Conservation (phyloP, 2,888 invertebrate species). For the Hanleya hanleyi region DNA sequence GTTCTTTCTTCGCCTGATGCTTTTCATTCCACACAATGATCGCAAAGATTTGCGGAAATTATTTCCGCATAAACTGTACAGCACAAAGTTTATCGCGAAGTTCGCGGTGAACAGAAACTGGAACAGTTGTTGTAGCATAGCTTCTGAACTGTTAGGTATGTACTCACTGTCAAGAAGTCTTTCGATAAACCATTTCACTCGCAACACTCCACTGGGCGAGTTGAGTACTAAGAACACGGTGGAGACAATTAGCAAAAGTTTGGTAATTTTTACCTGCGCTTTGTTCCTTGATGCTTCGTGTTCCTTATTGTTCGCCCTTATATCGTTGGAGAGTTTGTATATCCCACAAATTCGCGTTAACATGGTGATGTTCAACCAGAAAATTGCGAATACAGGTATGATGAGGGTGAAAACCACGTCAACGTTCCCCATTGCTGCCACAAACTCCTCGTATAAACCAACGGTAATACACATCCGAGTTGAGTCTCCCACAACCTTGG, state of each 20-base stretch:
- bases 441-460: neutral
- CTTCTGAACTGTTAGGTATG: neutral
- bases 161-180: neutral
- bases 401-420: neutral
- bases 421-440: slow-evolving; percentile 1
- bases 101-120: slow-evolving; percentile 2
- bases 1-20: neutral
- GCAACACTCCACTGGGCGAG: neutral
- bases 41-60: slow-evolving; percentile 5
- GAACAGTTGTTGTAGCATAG: slow-evolving; percentile 5
- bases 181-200: neutral
- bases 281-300: neutral
- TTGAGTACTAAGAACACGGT: neutral
- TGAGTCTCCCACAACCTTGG: neutral
- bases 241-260: neutral
- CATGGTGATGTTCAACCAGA: slow-evolving; percentile 12
- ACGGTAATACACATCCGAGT: neutral
- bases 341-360: neutral
- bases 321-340: neutral
- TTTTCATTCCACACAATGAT: neutral
- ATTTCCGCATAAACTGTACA: slow-evolving; percentile 4
- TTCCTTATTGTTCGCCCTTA: neutral
- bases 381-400: neutral
- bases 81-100: slow-evolving; percentile 7
- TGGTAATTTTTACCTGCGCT: slow-evolving; percentile 8